Percentiles rank a stretch among this genome's conserved stretches.
These are phyloP conservation scores for Beris chalybata DNA, from an alignment of 2,888 invertebrate genomes.

Conservation along the genomic window DNA sequence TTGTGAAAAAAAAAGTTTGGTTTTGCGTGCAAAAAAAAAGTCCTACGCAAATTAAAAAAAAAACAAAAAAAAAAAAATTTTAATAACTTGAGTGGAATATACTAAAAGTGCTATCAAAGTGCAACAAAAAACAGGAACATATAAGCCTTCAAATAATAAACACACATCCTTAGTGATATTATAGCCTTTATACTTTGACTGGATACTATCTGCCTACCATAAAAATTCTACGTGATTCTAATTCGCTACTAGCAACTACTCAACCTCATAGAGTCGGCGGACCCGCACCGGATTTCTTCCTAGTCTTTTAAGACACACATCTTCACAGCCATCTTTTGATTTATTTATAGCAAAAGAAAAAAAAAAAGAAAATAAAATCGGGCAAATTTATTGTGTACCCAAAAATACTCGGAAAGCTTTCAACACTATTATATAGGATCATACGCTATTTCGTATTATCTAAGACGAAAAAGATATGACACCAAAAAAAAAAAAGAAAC, in stretches of 20 bases:
- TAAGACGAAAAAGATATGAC: constrained; percentile 26
- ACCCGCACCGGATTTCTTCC: constrained; percentile 24
- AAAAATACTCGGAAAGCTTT: constrained; percentile 27
- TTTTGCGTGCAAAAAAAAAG: constrained; percentile 19
- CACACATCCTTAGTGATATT: too few relatives aligned
- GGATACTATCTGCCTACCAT: too few relatives aligned
- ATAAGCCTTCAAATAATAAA: too few relatives aligned
- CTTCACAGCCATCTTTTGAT: constrained; percentile 27
- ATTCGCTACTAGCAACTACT: constrained; percentile 16
- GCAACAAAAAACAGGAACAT: constrained; percentile 9
- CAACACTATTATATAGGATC: not conserved
- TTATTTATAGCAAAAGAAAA: constrained; percentile 29
- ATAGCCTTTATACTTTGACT: too few relatives aligned
- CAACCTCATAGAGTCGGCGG: constrained; percentile 12
- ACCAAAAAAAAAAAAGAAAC: too few relatives aligned
- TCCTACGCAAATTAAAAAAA: too few relatives aligned
- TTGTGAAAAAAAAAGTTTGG: constrained; percentile 19
- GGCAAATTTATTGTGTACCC: constrained; percentile 31
- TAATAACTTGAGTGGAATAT: constrained; percentile 12
- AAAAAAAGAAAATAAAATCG: constrained; percentile 13
- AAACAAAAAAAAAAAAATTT: too few relatives aligned
- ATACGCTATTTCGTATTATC: constrained; percentile 26
- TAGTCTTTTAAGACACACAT: constrained; percentile 18
- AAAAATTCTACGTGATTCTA: constrained; percentile 22
- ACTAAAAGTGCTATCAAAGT: constrained; percentile 21